Evolutionary conservation across 2,113 vertebrate species (phyloP).

Genomic region (Harpagus bidentatus): DNA sequence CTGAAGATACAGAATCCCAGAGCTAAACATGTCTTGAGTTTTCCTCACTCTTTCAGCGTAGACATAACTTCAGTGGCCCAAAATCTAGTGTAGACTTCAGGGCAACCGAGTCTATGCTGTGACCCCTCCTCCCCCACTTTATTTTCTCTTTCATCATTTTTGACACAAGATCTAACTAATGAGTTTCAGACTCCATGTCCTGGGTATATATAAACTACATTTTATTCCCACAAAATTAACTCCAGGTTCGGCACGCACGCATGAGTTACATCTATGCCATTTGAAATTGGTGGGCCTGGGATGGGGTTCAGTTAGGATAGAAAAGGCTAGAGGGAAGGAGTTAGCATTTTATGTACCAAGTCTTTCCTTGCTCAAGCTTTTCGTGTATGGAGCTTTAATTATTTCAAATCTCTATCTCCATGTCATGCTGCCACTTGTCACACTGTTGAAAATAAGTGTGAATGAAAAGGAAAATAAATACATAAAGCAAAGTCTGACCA

Average conservation of each 20-base stretch:
- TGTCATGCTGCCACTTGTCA: neutral
- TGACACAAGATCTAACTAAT: neutral
- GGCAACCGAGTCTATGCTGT: neutral
- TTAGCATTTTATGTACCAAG: neutral
- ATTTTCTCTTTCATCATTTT: neutral
- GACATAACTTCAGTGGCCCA: neutral
- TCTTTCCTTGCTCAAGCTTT: conserved; percentile 6
- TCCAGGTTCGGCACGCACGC: neutral
- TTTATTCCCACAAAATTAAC: neutral
- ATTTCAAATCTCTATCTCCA: neutral
- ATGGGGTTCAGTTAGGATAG: neutral
- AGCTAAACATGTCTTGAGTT: neutral
- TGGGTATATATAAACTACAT: neutral
- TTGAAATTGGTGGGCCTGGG: neutral
- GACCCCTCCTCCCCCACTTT: neutral
- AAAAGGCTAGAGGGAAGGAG: neutral
- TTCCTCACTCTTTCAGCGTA: neutral
- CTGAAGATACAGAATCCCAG: neutral
- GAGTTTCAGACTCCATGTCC: neutral
- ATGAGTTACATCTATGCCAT: neutral
- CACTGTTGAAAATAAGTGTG: neutral
- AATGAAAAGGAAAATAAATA: conserved; percentile 28
- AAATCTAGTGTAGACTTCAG: neutral
- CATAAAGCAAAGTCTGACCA: neutral
- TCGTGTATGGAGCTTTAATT: neutral